Conservation (phyloP, 2,888 invertebrate species). For the Sphaeridia pumilis region DNA sequence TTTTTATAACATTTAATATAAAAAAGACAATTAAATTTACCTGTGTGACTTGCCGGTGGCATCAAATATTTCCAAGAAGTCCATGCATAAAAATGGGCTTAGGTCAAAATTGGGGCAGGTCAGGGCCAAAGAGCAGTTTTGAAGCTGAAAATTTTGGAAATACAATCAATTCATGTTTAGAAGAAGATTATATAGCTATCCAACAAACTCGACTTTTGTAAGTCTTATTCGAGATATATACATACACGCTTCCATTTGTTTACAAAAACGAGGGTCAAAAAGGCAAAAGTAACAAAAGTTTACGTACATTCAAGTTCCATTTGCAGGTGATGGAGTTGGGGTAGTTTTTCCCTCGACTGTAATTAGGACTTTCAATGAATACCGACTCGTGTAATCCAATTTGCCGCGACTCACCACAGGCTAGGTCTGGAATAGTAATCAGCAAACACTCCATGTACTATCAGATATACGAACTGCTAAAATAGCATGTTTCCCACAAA, state of each 20-base stretch:
- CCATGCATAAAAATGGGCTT: constrained; percentile 28
- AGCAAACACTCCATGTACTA: no score
- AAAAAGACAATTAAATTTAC: no score
- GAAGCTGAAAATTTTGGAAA: no score
- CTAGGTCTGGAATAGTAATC: no score
- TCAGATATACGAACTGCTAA: no score
- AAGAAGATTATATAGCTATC: background rate
- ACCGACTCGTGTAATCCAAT: constrained; percentile 21
- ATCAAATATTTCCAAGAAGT: constrained; percentile 24
- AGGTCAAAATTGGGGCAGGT: constrained; percentile 24
- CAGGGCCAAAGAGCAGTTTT: constrained; percentile 8
- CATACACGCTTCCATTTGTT: no score
- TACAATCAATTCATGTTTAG: no score
- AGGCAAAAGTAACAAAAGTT: no score
- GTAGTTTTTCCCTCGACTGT: constrained; percentile 21
- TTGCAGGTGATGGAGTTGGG: constrained; percentile 29
- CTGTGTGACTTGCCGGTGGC: constrained; percentile 20
- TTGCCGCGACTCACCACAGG: constrained; percentile 4
- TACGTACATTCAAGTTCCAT: constrained; percentile 28
- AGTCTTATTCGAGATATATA: no score
- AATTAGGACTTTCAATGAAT: constrained; percentile 27
- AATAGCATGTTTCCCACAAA: no score
- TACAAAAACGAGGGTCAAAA: no score
- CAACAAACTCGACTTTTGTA: background rate
- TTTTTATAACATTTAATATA: no score